phyloP scores from a whole-genome alignment of 2,113 vertebrate species.

The Xenus cinereus region DNA sequence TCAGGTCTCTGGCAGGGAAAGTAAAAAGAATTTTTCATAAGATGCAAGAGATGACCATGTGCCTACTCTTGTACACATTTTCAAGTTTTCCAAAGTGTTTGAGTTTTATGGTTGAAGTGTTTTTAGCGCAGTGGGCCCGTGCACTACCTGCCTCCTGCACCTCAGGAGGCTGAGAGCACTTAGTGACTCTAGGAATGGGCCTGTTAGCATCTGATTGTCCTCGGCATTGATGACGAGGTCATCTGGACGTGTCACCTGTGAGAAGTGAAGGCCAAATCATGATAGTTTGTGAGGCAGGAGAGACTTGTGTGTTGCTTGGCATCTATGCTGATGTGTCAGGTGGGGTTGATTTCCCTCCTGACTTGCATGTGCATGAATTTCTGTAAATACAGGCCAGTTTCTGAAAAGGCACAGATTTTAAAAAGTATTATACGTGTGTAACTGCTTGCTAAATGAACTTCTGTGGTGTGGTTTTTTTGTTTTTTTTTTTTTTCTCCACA shows the following conservation, averaged over 20 bases:
- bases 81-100: background rate
- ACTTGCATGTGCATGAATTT: background rate
- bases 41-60: background rate
- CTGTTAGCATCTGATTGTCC: background rate
- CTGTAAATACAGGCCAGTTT: background rate
- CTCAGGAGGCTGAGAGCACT: background rate
- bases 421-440: background rate
- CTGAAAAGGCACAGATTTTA: background rate
- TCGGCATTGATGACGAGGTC: background rate
- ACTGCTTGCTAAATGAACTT: background rate
- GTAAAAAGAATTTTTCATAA: background rate
- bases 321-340: accelerated
- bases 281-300: background rate
- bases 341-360: background rate
- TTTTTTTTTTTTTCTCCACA: conserved; percentile 47
- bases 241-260: background rate
- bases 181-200: background rate
- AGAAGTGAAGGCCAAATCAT: background rate
- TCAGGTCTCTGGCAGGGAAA: background rate
- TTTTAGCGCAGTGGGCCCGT: background rate
- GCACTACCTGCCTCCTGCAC: background rate
- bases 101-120: background rate
- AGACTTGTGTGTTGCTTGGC: background rate
- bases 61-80: background rate
- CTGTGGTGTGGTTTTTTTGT: background rate